Percentiles rank a stretch among this genome's conserved stretches.
These are phyloP conservation scores for Anas platyrhynchos DNA, from an alignment of 2,113 vertebrate genomes.

Conservation along the genomic window DNA sequence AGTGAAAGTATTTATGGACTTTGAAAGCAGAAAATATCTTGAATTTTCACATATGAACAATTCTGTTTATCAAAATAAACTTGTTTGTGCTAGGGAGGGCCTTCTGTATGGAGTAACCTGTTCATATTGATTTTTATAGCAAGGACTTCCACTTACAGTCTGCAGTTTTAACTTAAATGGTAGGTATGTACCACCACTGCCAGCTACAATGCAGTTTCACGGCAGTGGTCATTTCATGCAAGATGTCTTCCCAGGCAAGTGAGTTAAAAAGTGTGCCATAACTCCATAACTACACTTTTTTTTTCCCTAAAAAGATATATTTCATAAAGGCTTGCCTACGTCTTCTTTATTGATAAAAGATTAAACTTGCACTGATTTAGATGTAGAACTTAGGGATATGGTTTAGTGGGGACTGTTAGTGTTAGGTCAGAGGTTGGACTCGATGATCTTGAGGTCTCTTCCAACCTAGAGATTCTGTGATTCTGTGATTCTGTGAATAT, in stretches of 20 bases:
- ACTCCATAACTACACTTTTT: neutral
- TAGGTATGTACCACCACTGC: neutral
- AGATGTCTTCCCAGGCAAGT: neutral
- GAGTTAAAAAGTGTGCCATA: neutral
- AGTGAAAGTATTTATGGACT: neutral
- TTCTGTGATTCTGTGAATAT: no score
- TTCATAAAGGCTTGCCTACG: neutral
- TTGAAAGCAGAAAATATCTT: neutral
- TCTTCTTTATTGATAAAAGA: neutral
- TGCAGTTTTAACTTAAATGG: neutral
- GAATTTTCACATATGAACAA: neutral
- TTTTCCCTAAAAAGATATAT: neutral
- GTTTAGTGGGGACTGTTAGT: no score
- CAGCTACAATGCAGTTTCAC: neutral
- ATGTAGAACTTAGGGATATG: no score
- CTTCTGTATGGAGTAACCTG: neutral
- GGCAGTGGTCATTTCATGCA: neutral
- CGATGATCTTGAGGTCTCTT: no score
- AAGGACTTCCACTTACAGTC: neutral
- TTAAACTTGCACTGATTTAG: neutral
- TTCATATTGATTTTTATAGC: neutral
- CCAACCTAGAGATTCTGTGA: no score
- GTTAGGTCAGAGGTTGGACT: no score
- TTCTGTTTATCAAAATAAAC: neutral
- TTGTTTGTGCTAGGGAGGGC: neutral